Evolutionary conservation across 1,140 invertebrate species (phyloP).

Genomic region (Drosophila rhopaloa): DNA sequence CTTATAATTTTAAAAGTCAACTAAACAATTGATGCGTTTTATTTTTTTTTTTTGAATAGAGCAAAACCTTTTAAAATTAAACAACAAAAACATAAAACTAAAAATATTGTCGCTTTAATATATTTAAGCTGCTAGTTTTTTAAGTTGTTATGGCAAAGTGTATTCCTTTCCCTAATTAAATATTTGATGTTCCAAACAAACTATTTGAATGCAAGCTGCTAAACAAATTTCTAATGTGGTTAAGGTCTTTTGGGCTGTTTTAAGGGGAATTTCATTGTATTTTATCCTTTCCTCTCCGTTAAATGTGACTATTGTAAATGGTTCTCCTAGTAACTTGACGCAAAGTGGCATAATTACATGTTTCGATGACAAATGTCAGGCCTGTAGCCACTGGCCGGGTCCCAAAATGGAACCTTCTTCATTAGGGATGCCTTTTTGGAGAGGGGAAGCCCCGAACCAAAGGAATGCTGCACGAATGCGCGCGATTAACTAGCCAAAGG

Average conservation of each 20-base stretch:
- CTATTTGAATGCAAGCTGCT: slow-evolving; percentile 11
- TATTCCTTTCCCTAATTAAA: slow-evolving; percentile 10
- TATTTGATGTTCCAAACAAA: background rate
- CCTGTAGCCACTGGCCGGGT: slow-evolving; percentile 11
- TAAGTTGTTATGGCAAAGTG: too few species aligned
- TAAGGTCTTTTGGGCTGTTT: slow-evolving; percentile 6
- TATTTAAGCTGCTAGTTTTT: too few species aligned
- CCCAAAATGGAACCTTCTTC: slow-evolving; percentile 20
- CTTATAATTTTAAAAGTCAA: too few species aligned
- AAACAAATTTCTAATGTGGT: slow-evolving; percentile 22
- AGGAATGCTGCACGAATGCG: slow-evolving; percentile 79
- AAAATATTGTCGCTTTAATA: too few species aligned
- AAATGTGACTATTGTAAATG: slow-evolving; percentile 45
- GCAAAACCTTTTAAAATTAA: too few species aligned
- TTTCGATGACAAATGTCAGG: slow-evolving; percentile 72
- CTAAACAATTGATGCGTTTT: too few species aligned
- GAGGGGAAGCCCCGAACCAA: slow-evolving; percentile 19
- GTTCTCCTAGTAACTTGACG: slow-evolving; percentile 44
- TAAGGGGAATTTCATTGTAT: too few species aligned
- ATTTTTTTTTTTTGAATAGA: too few species aligned
- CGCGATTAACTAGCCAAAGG: slow-evolving; percentile 69
- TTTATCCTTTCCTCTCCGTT: slow-evolving; percentile 9
- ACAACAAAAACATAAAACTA: too few species aligned
- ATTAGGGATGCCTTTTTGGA: slow-evolving; percentile 29
- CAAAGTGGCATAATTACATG: slow-evolving; percentile 82